These are phyloP conservation scores for Lerista edwardsae DNA, from an alignment of 2,797 vertebrate species.

Conservation along the genomic window DNA sequence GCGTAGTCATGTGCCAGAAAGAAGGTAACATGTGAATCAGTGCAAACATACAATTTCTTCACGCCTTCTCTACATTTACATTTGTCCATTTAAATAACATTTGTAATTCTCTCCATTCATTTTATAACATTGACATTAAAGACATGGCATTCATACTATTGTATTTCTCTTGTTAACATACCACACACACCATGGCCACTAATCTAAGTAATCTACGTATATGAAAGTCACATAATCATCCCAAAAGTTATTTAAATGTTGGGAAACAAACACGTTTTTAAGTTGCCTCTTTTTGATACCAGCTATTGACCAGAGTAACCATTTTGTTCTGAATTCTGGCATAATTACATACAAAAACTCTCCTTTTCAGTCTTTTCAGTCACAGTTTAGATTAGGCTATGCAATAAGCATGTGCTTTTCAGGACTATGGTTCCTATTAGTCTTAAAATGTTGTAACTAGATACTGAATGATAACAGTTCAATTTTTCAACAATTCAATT, in stretches of 20 bases:
- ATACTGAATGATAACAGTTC: slow-evolving; percentile 40
- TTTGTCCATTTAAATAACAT: slow-evolving; percentile 33
- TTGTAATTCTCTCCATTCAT: slow-evolving; percentile 45
- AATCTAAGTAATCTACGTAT: slow-evolving; percentile 49
- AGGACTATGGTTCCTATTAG: slow-evolving; percentile 29
- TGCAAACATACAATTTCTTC: neutral
- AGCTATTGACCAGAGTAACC: neutral
- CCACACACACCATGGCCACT: slow-evolving; percentile 39
- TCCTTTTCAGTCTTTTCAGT: slow-evolving; percentile 38
- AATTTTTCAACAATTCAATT: too few relatives aligned
- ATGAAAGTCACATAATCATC: slow-evolving; percentile 40
- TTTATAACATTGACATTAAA: slow-evolving; percentile 61
- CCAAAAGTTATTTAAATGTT: slow-evolving; percentile 43
- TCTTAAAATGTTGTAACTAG: slow-evolving; percentile 40
- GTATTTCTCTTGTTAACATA: slow-evolving; percentile 51
- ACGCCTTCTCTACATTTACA: slow-evolving; percentile 28
- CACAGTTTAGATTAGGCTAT: slow-evolving; percentile 56
- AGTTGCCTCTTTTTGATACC: slow-evolving; percentile 40
- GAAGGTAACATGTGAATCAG: slow-evolving; percentile 23
- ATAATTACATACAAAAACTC: neutral
- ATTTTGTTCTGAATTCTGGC: slow-evolving; percentile 44
- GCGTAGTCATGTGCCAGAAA: neutral
- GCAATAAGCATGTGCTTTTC: slow-evolving; percentile 45
- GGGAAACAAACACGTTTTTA: slow-evolving; percentile 43
- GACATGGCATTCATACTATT: slow-evolving; percentile 56